These are phyloP conservation scores for Hydropsyche tenuis DNA, from an alignment of 1,140 invertebrate species.

Conservation along the genomic window DNA sequence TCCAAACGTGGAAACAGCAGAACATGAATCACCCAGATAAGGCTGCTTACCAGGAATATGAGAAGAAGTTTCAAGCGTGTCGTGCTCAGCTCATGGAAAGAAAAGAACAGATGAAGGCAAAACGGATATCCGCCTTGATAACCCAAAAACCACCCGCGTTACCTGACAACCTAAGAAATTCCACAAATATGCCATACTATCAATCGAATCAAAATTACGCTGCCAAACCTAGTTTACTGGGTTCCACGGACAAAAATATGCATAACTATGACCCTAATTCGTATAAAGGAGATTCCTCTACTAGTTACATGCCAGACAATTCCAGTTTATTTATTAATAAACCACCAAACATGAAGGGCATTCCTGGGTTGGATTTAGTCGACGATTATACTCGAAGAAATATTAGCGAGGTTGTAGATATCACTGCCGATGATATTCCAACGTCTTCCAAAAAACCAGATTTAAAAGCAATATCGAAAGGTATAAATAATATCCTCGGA, in stretches of 20 bases:
- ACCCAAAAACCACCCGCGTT: constrained; percentile 24
- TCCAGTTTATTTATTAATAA: constrained; percentile 54
- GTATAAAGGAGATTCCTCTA: not conserved
- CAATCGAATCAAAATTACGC: constrained; percentile 10
- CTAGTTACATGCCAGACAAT: not conserved
- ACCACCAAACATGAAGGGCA: constrained; percentile 58
- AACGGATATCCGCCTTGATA: constrained; percentile 56
- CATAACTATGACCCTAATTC: not conserved
- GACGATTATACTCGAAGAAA: constrained; percentile 51
- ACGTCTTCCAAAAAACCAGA: constrained; percentile 55
- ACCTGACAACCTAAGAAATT: not conserved
- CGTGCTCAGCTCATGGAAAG: constrained; percentile 76
- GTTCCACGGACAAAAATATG: constrained; percentile 5
- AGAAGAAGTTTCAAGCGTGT: constrained; percentile 82
- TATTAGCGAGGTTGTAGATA: constrained; percentile 55
- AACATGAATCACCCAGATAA: constrained; percentile 87
- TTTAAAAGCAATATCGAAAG: constrained; percentile 65
- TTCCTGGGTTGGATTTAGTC: constrained; percentile 71
- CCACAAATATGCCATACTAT: not conserved
- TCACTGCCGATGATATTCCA: constrained; percentile 52
- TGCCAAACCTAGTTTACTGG: not conserved
- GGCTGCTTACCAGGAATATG: constrained; percentile 81
- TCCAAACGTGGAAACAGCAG: constrained; percentile 83
- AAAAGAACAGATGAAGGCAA: constrained; percentile 79
- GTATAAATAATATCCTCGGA: constrained; percentile 66